Percentiles rank a stretch among this genome's conserved stretches.
phyloP scores from a whole-genome alignment of 2,113 vertebrate genomes.

The Pelobates fuscus region DNA sequence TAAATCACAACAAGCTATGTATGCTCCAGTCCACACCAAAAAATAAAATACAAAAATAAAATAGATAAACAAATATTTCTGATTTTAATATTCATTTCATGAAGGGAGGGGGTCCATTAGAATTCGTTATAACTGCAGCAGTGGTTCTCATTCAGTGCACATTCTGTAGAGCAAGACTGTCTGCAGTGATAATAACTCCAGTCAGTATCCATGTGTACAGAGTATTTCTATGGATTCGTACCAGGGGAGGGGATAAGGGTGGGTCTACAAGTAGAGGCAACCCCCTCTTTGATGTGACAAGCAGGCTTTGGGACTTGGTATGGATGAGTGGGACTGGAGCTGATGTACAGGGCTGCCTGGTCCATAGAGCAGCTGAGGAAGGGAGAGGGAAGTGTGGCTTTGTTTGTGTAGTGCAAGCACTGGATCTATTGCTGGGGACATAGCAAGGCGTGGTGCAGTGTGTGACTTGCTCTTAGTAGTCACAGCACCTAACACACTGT shows the following conservation, averaged over 20 bases:
- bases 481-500: too few relatives aligned
- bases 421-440: not conserved
- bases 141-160: not conserved
- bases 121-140: slow-evolving; percentile 10
- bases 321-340: not conserved
- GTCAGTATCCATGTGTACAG: slow-evolving; percentile 5
- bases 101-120: not conserved
- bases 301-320: slow-evolving; percentile 7
- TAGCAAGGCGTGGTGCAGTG: slow-evolving; percentile 35
- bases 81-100: too few relatives aligned
- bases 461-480: not conserved
- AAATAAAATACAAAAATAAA: too few relatives aligned
- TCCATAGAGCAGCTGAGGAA: slow-evolving; percentile 33
- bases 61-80: too few relatives aligned
- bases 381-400: slow-evolving; percentile 42
- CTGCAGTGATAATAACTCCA: slow-evolving; percentile 11
- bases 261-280: slow-evolving; percentile 10
- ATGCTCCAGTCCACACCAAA: too few relatives aligned
- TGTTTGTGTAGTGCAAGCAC: slow-evolving; percentile 3
- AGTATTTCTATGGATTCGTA: not conserved
- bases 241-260: slow-evolving; percentile 6
- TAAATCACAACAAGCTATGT: too few relatives aligned
- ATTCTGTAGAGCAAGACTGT: slow-evolving; percentile 6
- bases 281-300: slow-evolving; percentile 23
- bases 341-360: slow-evolving; percentile 26